phyloP scores from a whole-genome alignment of 2,113 vertebrate species.

The Helogale parvula region DNA sequence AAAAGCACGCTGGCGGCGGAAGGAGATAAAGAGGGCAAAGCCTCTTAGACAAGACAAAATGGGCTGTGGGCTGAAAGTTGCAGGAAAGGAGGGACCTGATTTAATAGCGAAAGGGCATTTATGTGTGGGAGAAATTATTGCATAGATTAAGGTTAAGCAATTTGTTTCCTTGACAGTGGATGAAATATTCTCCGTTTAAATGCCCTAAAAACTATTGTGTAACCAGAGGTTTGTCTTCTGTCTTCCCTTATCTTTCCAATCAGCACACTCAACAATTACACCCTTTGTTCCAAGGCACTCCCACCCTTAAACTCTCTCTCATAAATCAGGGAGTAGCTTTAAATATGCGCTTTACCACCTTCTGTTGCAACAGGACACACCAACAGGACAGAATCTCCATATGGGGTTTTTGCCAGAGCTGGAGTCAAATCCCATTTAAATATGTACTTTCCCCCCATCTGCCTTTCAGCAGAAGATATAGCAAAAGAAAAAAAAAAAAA shows the following conservation, averaged over 20 bases:
- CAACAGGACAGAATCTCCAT: not conserved
- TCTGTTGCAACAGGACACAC: conserved; percentile 43
- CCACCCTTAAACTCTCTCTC: conserved; percentile 14
- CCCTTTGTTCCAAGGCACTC: conserved; percentile 52
- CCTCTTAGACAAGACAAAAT: not conserved
- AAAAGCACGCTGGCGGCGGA: not conserved
- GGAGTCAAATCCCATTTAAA: conserved; percentile 61
- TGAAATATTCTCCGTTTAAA: conserved; percentile 56
- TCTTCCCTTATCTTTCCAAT: conserved; percentile 56
- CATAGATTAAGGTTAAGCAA: conserved; percentile 64
- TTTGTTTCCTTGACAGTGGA: conserved; percentile 66
- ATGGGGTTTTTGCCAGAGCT: not conserved
- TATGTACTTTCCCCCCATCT: conserved; percentile 7
- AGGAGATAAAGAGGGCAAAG: not conserved
- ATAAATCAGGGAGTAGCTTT: not conserved
- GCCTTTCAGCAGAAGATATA: conserved; percentile 32
- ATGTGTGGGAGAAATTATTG: conserved; percentile 58
- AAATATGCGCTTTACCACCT: not conserved
- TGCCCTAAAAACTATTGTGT: conserved; percentile 47
- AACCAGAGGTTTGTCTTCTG: conserved; percentile 56
- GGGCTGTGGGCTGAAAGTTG: not conserved
- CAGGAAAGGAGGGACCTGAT: not conserved
- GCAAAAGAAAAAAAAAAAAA: not conserved
- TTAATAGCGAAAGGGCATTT: conserved; percentile 31
- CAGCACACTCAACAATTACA: conserved; percentile 54